phyloP scores from a whole-genome alignment of 2,888 invertebrate species.

The Andrena haemorrhoa region DNA sequence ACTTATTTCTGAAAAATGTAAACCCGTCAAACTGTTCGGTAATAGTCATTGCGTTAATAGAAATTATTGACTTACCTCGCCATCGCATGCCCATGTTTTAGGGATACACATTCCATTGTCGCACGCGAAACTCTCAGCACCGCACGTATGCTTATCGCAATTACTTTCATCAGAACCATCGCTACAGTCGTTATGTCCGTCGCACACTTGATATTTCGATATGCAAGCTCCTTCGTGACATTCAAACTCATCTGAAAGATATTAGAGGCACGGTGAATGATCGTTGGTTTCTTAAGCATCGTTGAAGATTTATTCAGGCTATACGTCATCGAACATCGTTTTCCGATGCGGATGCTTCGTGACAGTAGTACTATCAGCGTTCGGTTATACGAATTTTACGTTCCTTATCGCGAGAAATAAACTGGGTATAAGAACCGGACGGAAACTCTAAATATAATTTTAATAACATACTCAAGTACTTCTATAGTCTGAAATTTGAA shows the following conservation, averaged over 20 bases:
- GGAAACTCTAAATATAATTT: neutral
- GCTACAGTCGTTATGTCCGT: conserved; percentile 90
- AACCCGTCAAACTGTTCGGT: no score
- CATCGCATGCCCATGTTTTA: conserved; percentile 84
- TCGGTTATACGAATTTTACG: neutral
- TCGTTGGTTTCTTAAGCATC: conserved; percentile 5
- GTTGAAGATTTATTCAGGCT: conserved; percentile 10
- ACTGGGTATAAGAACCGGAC: neutral
- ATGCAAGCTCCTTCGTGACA: conserved; percentile 91
- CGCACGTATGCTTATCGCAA: conserved; percentile 80
- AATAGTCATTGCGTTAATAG: neutral
- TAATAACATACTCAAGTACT: neutral
- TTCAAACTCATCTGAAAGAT: conserved; percentile 85
- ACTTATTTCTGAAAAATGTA: no score
- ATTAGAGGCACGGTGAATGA: conserved; percentile 38
- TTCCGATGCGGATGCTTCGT: conserved; percentile 23
- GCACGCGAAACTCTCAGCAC: conserved; percentile 79
- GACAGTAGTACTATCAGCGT: conserved; percentile 19
- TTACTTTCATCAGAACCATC: conserved; percentile 91
- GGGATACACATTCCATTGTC: conserved; percentile 83
- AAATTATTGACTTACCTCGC: conserved; percentile 63
- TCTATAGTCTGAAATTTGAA: neutral
- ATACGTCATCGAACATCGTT: conserved; percentile 26
- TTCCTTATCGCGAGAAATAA: conserved; percentile 23
- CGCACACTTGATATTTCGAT: conserved; percentile 89